Evolutionary conservation across 1,140 invertebrate species (phyloP).

Genomic region (Tetranychus urticae): DNA sequence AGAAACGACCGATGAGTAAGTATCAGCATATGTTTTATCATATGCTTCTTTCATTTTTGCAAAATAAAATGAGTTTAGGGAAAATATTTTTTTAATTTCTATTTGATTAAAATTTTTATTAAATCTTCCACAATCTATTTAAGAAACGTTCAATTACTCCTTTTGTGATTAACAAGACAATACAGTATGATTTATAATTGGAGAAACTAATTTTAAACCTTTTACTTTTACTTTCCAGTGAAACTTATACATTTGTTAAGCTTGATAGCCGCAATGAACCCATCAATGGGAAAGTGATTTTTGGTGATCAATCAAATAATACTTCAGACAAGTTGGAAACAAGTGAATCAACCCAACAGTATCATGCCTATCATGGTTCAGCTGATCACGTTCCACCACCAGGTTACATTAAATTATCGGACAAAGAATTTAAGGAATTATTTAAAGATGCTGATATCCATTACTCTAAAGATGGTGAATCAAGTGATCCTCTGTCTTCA

Average conservation of each 20-base stretch:
- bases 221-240: not conserved
- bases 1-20: too few species aligned
- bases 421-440: constrained; percentile 12
- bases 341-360: not conserved
- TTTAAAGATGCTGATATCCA: constrained; percentile 13
- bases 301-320: not conserved
- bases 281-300: not conserved
- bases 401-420: constrained; percentile 12
- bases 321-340: not conserved
- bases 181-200: too few species aligned
- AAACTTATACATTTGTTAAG: not conserved
- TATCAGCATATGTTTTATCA: too few species aligned
- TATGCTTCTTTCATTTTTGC: too few species aligned
- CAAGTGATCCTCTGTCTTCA: not conserved
- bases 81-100: too few species aligned
- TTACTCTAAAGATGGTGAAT: not conserved
- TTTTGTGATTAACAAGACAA: too few species aligned
- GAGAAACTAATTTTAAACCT: too few species aligned
- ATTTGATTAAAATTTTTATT: too few species aligned
- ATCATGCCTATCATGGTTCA: not conserved
- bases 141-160: too few species aligned
- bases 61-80: too few species aligned
- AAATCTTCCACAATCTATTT: too few species aligned
- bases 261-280: not conserved
- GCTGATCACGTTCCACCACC: constrained; percentile 12